These are phyloP conservation scores for Drosophila parvula DNA, from an alignment of 1,140 invertebrate species.

Conservation along the genomic window DNA sequence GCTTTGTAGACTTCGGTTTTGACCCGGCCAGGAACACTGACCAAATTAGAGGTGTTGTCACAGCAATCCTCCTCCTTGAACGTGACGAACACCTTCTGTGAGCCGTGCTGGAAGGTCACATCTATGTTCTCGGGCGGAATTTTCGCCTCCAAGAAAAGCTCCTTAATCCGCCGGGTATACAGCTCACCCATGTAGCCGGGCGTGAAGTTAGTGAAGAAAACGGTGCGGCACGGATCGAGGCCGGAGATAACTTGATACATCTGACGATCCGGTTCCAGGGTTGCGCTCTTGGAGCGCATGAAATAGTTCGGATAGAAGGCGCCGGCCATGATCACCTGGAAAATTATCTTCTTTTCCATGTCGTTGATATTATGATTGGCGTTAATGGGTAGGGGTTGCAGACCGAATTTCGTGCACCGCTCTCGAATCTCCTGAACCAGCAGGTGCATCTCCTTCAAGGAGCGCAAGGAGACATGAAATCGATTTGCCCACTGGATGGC, in stretches of 20 bases:
- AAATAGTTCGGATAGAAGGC: slow-evolving; percentile 98
- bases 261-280: slow-evolving; percentile 86
- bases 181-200: slow-evolving; percentile 89
- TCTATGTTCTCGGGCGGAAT: slow-evolving; percentile 84
- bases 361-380: slow-evolving; percentile 83
- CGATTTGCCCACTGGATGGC: slow-evolving; percentile 88
- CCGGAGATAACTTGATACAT: slow-evolving; percentile 88
- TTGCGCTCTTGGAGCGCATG: slow-evolving; percentile 85
- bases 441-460: slow-evolving; percentile 89
- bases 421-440: slow-evolving; percentile 88
- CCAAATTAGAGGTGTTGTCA: neutral
- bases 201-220: slow-evolving; percentile 89
- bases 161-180: slow-evolving; percentile 87
- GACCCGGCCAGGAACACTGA: slow-evolving; percentile 86
- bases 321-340: slow-evolving; percentile 87
- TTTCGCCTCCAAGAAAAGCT: slow-evolving; percentile 84
- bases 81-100: slow-evolving; percentile 86
- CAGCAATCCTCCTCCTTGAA: slow-evolving; percentile 84
- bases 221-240: slow-evolving; percentile 90
- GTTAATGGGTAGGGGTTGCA: slow-evolving; percentile 51
- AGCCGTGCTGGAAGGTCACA: slow-evolving; percentile 87
- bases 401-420: slow-evolving; percentile 86
- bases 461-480: slow-evolving; percentile 90
- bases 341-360: slow-evolving; percentile 85
- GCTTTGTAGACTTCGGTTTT: slow-evolving; percentile 91